Conservation (phyloP, 1,140 invertebrate species). For the Aphidius ervi region DNA sequence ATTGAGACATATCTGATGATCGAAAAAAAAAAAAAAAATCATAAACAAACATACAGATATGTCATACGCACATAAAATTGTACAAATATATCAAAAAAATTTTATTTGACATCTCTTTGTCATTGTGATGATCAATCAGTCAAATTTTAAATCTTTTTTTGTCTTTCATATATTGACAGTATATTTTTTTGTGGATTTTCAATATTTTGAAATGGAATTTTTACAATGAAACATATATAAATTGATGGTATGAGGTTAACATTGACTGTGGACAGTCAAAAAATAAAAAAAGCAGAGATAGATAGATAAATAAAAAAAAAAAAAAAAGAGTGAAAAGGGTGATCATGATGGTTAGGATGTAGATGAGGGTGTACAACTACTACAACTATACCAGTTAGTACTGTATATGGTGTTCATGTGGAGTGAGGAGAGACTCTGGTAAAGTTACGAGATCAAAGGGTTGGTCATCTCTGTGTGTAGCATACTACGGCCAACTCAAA, state of each 20-base stretch:
- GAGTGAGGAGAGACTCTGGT: conserved; percentile 14
- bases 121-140: conserved; percentile 15
- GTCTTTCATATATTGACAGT: conserved; percentile 20
- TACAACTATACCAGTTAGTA: conserved; percentile 25
- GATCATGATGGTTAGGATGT: conserved; percentile 34
- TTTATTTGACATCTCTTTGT: conserved; percentile 8
- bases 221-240: neutral
- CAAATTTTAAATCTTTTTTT: neutral
- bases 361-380: conserved; percentile 30
- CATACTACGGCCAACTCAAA: conserved; percentile 46
- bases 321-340: conserved; percentile 34
- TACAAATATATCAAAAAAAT: neutral
- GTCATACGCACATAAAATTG: conserved; percentile 1
- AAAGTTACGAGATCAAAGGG: conserved; percentile 50
- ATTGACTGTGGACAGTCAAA: conserved; percentile 37
- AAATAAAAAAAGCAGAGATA: conserved; percentile 20
- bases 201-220: neutral
- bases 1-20: conserved; percentile 69
- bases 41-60: conserved; percentile 2
- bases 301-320: conserved; percentile 28
- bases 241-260: neutral
- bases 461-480: conserved; percentile 41
- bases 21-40: neutral
- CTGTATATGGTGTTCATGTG: conserved; percentile 8
- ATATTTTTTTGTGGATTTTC: conserved; percentile 12